phyloP scores from a whole-genome alignment of 2,113 vertebrate species.

The Scalopus aquaticus region DNA sequence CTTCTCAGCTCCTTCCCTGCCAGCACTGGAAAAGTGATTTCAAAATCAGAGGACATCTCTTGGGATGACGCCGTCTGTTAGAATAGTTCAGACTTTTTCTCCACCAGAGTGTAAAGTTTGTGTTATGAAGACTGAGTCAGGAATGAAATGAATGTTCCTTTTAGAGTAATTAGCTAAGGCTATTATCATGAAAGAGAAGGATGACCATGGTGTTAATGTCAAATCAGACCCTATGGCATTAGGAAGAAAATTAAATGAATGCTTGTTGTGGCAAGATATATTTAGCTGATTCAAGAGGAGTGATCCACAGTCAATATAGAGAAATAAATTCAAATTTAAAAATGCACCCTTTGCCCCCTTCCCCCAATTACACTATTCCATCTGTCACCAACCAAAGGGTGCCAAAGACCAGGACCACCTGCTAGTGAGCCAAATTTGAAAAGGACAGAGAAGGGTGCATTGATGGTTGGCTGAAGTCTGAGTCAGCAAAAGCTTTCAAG shows the following conservation, averaged over 20 bases:
- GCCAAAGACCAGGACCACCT: background rate
- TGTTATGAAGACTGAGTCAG: background rate
- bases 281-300: conserved; percentile 21
- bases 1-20: background rate
- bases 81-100: background rate
- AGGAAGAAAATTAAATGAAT: conserved; percentile 29
- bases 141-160: background rate
- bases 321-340: background rate
- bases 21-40: background rate
- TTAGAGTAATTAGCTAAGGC: conserved; percentile 15
- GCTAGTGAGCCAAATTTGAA: background rate
- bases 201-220: conserved; percentile 33
- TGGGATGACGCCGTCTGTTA: background rate
- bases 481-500: background rate
- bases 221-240: background rate
- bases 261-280: background rate
- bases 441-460: background rate
- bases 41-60: background rate
- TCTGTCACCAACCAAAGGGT: background rate
- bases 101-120: background rate
- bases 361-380: background rate
- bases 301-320: background rate
- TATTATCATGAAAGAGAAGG: conserved; percentile 35
- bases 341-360: background rate
- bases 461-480: background rate